Evolutionary conservation across 2,888 invertebrate genomes (phyloP), one percentile per base, ranked within the genome.

Genomic region (Hyppa rectilinea): DNA sequence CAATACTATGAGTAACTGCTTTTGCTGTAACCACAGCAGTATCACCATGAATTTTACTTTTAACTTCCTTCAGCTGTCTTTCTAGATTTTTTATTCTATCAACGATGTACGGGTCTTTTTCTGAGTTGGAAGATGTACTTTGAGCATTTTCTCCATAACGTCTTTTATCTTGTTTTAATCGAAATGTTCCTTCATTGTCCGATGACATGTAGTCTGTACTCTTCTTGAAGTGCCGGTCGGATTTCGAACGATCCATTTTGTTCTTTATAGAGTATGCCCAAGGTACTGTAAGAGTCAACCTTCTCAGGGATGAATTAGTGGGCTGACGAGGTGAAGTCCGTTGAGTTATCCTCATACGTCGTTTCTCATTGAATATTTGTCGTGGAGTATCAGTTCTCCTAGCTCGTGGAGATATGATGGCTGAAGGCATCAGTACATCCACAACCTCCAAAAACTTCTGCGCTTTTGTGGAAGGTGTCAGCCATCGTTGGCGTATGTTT

Each of bases 51-150:
- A 58, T 20, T 29, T 0, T 52, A 5, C 12, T 70, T 31, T 55
- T 58, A 17, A 49, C 43, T 40, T 59, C 20, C 10, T 36, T 38
- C 1, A 60, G 12, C 7, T 52, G 31, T 26, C 7, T 49, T 62
- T 78, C 75, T 2, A 60, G 50, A 4, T 40, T 47, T 5, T 36
- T 61, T 0, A 68, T 50, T 14, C 45, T 68, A 43, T 68, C 29
- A 9, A 61, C 52, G 10, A 53, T 40, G 1, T 10, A 17, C 3
- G n/a, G 12, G 2, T 75, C 47, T 40, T 53, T 74, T 45, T 40
- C 34, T 12, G 29, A 23, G 20, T 23, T 50, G 14, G 0, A 31
- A 17, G 29, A 9, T 23, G 20, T 31, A 45, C 0, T 50, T 73
- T 43, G 7, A 40, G 12, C 10, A 14, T 34, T 40, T 5, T 52